Evolutionary conservation across 2,797 vertebrate species (phyloP).

Genomic region (Protosalanx chinensis): DNA sequence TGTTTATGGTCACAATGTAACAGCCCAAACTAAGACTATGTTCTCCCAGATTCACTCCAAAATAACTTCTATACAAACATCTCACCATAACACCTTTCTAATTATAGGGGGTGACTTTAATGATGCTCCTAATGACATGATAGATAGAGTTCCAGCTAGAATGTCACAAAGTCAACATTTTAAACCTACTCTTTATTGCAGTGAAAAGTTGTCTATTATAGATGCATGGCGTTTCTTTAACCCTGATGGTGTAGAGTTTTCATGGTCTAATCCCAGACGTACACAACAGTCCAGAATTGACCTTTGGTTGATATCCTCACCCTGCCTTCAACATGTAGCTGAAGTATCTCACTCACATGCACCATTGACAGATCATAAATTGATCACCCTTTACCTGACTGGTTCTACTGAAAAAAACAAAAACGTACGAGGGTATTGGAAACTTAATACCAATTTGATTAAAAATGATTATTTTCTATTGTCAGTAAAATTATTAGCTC

Average conservation of each 20-base stretch:
- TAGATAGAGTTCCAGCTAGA: too few species aligned
- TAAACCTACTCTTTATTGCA: neutral
- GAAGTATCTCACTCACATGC: neutral
- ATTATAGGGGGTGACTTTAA: too few species aligned
- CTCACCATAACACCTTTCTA: too few species aligned
- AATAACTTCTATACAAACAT: too few species aligned
- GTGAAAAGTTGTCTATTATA: neutral
- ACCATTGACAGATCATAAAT: neutral
- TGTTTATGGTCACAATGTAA: neutral
- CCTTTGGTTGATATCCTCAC: constrained; percentile 1
- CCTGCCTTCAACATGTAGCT: neutral
- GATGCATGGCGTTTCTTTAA: neutral
- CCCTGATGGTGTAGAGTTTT: too few species aligned
- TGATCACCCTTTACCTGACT: neutral
- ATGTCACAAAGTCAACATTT: neutral
- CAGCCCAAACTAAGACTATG: neutral
- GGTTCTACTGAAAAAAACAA: constrained; percentile 12
- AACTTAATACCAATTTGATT: neutral
- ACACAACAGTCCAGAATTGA: constrained; percentile 1
- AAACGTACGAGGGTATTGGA: neutral
- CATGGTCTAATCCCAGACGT: neutral
- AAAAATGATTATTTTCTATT: constrained; percentile 1
- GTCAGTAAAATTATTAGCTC: too few species aligned
- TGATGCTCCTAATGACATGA: too few species aligned
- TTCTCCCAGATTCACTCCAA: too few species aligned